phyloP scores from a whole-genome alignment of 2,888 invertebrate genomes.

The Asteroscopus sphinx region DNA sequence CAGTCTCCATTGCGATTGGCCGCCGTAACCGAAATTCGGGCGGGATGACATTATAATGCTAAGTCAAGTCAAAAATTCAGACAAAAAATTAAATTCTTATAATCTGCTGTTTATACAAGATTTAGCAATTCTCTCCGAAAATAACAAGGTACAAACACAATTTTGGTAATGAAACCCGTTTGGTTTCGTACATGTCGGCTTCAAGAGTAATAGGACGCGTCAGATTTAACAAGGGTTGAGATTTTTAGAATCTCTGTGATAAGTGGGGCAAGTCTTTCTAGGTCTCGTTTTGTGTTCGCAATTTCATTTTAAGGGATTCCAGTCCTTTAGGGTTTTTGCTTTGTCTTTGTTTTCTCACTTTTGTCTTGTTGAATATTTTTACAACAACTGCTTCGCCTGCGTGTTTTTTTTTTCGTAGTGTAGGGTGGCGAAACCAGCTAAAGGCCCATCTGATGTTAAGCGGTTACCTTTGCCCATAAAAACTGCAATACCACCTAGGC shows the following conservation, averaged over 20 bases:
- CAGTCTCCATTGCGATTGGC: too few species aligned
- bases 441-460: too few species aligned
- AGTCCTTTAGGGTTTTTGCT: slow-evolving; percentile 1
- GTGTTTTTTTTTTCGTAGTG: too few species aligned
- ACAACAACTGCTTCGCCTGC: too few species aligned
- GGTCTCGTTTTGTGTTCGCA: neutral
- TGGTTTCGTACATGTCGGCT: slow-evolving; percentile 11
- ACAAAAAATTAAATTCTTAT: neutral
- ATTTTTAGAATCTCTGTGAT: slow-evolving; percentile 17
- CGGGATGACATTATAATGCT: too few species aligned
- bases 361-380: too few species aligned
- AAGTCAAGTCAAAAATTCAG: slow-evolving; percentile 1
- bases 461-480: too few species aligned
- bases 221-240: slow-evolving; percentile 39
- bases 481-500: too few species aligned
- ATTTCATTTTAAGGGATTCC: neutral
- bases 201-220: slow-evolving; percentile 37
- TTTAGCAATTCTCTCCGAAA: slow-evolving; percentile 6
- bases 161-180: slow-evolving; percentile 25
- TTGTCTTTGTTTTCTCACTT: neutral
- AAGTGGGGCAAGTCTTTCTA: slow-evolving; percentile 15
- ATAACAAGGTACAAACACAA: slow-evolving; percentile 4
- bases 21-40: too few species aligned
- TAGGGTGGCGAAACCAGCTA: too few species aligned
- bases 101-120: neutral